These are phyloP conservation scores for Petroica traversi DNA, from an alignment of 2,113 vertebrate species.

Conservation along the genomic window DNA sequence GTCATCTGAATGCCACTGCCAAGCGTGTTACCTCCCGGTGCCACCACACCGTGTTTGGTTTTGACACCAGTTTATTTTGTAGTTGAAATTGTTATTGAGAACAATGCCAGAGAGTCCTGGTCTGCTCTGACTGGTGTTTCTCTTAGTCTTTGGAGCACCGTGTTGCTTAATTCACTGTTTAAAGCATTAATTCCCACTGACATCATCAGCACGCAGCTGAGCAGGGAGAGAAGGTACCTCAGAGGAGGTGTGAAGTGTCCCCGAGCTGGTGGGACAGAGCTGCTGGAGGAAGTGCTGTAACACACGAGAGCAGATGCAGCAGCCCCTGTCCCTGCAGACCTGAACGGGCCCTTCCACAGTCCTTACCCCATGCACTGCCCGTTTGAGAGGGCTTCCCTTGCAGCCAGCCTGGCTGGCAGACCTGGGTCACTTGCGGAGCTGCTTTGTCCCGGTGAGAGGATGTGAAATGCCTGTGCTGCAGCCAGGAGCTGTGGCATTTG, in stretches of 20 bases:
- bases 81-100: background rate
- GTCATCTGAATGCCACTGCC: background rate
- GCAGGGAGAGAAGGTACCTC: background rate
- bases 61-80: background rate
- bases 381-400: fast-evolving
- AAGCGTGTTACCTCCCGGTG: background rate
- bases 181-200: background rate
- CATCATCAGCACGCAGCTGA: background rate
- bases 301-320: fast-evolving
- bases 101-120: background rate
- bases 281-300: background rate
- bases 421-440: background rate
- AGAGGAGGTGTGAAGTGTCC: background rate
- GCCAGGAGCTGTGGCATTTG: background rate
- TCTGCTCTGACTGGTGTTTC: background rate
- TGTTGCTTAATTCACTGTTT: background rate
- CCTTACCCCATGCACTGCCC: fast-evolving
- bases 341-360: background rate
- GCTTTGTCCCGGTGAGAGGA: background rate
- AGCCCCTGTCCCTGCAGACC: background rate
- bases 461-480: background rate
- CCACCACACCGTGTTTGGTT: background rate
- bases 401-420: background rate
- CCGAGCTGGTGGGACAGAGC: background rate
- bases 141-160: background rate